Evolutionary conservation across 2,888 invertebrate species (phyloP).

Genomic region (Beris chalybata): DNA sequence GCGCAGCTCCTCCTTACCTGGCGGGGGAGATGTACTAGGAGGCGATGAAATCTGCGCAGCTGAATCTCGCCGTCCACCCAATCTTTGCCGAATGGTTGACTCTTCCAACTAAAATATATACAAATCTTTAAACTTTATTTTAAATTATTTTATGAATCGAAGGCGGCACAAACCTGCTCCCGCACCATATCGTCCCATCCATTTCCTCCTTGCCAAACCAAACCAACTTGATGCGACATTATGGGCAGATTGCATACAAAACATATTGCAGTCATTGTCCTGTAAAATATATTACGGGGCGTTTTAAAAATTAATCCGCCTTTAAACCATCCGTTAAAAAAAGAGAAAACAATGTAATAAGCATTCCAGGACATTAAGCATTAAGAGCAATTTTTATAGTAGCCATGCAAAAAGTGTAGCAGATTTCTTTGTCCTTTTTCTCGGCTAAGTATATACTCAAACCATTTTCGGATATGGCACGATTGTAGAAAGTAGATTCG

Average conservation of each 20-base stretch:
- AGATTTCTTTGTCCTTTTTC: too few relatives aligned
- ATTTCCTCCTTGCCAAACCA: slow-evolving; percentile 92
- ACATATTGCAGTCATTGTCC: slow-evolving; percentile 93
- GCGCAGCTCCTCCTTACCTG: slow-evolving; percentile 48
- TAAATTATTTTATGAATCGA: background rate
- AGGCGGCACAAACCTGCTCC: slow-evolving; percentile 63
- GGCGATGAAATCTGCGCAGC: slow-evolving; percentile 91
- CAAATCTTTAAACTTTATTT: slow-evolving; percentile 6
- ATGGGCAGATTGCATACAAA: slow-evolving; percentile 96
- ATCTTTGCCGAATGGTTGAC: slow-evolving; percentile 78
- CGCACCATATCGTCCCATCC: slow-evolving; percentile 92
- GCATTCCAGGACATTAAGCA: too few relatives aligned
- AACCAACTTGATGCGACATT: slow-evolving; percentile 89
- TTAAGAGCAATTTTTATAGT: too few relatives aligned
- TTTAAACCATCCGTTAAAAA: too few relatives aligned
- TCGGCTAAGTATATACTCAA: too few relatives aligned
- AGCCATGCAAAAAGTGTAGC: too few relatives aligned
- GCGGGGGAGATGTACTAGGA: slow-evolving; percentile 71
- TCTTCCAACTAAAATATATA: slow-evolving; percentile 64
- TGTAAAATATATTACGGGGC: slow-evolving; percentile 54
- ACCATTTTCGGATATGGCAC: too few relatives aligned
- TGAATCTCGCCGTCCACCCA: slow-evolving; percentile 84
- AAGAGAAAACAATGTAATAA: too few relatives aligned
- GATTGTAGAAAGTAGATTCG: too few relatives aligned
- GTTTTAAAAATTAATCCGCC: too few relatives aligned